Percentiles rank a stretch among this genome's conserved stretches.
These are phyloP conservation scores for Cyclura pinguis DNA, from an alignment of 2,797 vertebrate species.

Conservation along the genomic window DNA sequence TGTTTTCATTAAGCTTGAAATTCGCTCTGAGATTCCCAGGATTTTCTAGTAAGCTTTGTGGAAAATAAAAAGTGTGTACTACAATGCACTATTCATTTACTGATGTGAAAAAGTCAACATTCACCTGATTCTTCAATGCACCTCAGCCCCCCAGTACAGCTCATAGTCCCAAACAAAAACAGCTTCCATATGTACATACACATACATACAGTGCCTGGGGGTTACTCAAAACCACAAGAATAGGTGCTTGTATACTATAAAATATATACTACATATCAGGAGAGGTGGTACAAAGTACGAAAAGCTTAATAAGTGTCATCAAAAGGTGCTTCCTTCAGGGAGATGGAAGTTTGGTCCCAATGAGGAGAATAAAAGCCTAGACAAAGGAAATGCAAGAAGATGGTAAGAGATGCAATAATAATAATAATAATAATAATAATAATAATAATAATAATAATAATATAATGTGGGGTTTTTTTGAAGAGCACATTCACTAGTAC, in stretches of 20 bases:
- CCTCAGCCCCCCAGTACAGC: neutral
- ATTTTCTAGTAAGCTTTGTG: neutral
- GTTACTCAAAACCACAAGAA: neutral
- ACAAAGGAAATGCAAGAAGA: neutral
- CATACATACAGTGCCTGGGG: too few relatives aligned
- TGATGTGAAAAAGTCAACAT: neutral
- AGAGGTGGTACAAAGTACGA: neutral
- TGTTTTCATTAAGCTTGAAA: neutral
- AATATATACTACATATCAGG: neutral
- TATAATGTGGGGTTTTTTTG: neutral
- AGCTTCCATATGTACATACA: neutral
- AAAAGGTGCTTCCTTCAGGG: neutral
- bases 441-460: neutral
- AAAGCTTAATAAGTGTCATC: neutral
- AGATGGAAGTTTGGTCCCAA: neutral
- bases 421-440: neutral
- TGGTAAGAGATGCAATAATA: neutral
- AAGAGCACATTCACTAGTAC: neutral
- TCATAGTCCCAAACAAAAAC: neutral
- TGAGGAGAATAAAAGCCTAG: neutral
- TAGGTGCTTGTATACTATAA: neutral
- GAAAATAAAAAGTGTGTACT: neutral
- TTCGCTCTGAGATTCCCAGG: neutral
- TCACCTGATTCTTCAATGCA: neutral
- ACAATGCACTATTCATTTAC: neutral